A percentile compares a stretch with the other conserved stretches of the same genome.
Evolutionary conservation across 2,888 invertebrate genomes (phyloP).

Genomic region (Callinectes sapidus): DNA sequence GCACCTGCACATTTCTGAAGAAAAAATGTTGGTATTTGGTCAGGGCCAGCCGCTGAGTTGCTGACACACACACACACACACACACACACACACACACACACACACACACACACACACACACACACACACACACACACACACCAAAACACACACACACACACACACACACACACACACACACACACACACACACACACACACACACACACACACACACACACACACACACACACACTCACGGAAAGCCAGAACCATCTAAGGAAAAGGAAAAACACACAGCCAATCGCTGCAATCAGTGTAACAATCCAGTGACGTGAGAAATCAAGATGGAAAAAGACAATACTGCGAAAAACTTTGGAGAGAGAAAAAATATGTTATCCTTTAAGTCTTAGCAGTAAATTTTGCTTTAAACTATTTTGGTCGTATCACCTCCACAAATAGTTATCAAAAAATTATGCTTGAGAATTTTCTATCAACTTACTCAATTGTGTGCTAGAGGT

Average conservation of each 20-base stretch:
- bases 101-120: constrained; percentile 1
- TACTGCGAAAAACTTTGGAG: not conserved
- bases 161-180: constrained; percentile 36
- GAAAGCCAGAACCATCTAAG: not conserved
- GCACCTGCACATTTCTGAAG: too few relatives aligned
- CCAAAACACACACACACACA: not conserved
- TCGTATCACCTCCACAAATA: not conserved
- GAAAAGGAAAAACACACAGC: not conserved
- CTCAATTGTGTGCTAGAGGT: not conserved
- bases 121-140: not conserved
- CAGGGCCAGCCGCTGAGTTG: too few relatives aligned
- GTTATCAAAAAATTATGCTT: not conserved
- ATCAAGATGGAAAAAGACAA: not conserved
- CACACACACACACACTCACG: not conserved
- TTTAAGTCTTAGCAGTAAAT: not conserved
- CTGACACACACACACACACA: not conserved
- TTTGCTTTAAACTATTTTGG: not conserved
- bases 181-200: not conserved
- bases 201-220: not conserved
- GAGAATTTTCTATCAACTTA: not conserved
- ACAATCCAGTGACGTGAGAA: not conserved
- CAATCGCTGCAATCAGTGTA: not conserved
- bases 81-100: constrained; percentile 33
- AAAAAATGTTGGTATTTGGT: too few relatives aligned
- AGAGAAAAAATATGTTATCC: not conserved